Evolutionary conservation across 1,140 invertebrate species (phyloP).

Genomic region (Drosophila arawakana): DNA sequence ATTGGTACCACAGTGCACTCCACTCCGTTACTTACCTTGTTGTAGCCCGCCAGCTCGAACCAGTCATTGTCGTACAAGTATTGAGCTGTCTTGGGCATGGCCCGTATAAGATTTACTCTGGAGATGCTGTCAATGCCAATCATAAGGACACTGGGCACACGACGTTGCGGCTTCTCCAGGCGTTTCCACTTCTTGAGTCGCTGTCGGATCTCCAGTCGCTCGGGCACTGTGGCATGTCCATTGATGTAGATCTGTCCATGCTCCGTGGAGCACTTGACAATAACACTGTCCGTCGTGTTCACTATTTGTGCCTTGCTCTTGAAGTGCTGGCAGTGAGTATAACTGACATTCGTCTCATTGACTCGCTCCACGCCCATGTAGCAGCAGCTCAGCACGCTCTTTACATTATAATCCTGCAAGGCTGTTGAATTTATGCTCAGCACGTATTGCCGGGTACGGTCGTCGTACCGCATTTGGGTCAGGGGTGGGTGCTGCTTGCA

Average conservation of each 20-base stretch:
- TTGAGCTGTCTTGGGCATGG: conserved; percentile 90
- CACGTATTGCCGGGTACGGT: conserved; percentile 56
- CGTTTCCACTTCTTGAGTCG: conserved; percentile 50
- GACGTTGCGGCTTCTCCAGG: not conserved
- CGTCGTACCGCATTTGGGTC: conserved; percentile 84
- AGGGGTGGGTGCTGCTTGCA: conserved; percentile 86
- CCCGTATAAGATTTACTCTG: conserved; percentile 89
- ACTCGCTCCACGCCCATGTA: conserved; percentile 85
- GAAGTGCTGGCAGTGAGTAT: conserved; percentile 81
- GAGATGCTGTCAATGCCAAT: conserved; percentile 94
- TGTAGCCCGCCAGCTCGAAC: conserved; percentile 85
- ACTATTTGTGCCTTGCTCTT: conserved; percentile 68
- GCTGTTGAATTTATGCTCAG: conserved; percentile 66
- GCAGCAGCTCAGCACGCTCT: conserved; percentile 85
- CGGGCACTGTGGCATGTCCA: conserved; percentile 74
- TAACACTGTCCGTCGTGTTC: conserved; percentile 85
- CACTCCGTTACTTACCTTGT: conserved; percentile 83
- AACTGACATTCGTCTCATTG: conserved; percentile 50
- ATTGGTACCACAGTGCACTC: too few species aligned
- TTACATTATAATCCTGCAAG: conserved; percentile 69
- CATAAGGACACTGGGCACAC: conserved; percentile 87
- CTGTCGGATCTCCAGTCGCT: conserved; percentile 53
- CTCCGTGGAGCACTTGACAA: conserved; percentile 84
- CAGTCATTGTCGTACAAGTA: conserved; percentile 87
- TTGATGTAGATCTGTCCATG: conserved; percentile 74